Conservation (phyloP, 2,888 invertebrate genomes). For the Orthonychiurus folsomi region DNA sequence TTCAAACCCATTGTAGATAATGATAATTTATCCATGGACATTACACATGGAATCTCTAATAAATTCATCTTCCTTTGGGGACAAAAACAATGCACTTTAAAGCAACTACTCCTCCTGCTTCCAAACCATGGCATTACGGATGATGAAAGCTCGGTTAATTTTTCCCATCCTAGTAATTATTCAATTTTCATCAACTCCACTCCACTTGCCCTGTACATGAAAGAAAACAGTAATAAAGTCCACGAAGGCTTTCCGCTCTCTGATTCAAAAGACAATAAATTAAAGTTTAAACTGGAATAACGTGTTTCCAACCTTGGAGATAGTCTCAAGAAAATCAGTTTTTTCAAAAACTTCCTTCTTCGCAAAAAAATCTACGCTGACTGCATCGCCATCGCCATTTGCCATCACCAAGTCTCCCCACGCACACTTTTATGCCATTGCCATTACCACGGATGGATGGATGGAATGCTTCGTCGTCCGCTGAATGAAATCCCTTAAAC, state of each 20-base stretch:
- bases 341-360: no score
- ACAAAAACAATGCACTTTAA: not conserved
- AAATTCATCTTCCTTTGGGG: not conserved
- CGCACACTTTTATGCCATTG: no score
- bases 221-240: no score
- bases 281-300: not conserved
- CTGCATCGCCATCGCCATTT: no score
- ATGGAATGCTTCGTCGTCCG: no score
- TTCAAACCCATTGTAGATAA: not conserved
- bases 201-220: not conserved
- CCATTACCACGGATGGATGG: no score
- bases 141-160: not conserved
- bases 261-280: not conserved
- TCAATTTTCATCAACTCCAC: not conserved
- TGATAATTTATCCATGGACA: not conserved
- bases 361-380: no score
- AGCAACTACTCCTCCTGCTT: no score
- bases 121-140: no score
- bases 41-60: not conserved
- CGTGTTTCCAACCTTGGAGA: not conserved
- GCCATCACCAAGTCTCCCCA: no score
- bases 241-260: not conserved
- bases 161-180: not conserved
- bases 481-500: not conserved
- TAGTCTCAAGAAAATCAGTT: not conserved